A percentile compares a stretch with the other conserved stretches of the same genome.
These are phyloP conservation scores for Euura lappo DNA, from an alignment of 1,140 invertebrate genomes.

Conservation along the genomic window DNA sequence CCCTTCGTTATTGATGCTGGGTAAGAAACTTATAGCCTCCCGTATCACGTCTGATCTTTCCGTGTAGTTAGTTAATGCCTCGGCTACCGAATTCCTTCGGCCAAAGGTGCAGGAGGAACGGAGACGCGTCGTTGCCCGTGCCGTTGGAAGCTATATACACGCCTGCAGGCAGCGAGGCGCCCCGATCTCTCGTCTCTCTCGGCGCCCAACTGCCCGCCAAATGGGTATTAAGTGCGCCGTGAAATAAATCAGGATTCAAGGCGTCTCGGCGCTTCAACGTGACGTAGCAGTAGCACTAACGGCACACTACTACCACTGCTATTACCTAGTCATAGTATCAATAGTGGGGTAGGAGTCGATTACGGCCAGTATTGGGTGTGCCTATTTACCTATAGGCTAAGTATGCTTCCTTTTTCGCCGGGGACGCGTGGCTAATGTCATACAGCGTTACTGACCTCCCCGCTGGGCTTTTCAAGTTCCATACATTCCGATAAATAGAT, in stretches of 20 bases:
- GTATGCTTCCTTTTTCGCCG: too few species aligned
- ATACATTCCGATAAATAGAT: too few species aligned
- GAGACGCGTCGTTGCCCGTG: constrained; percentile 3
- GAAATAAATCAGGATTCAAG: constrained; percentile 7
- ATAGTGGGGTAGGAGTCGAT: too few species aligned
- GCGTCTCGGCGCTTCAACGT: neutral
- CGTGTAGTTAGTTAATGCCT: constrained; percentile 5
- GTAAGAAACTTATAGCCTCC: neutral
- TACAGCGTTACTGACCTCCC: too few species aligned
- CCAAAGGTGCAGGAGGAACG: neutral
- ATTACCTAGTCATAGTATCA: too few species aligned
- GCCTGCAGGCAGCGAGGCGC: neutral
- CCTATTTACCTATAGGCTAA: too few species aligned
- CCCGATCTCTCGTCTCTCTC: constrained; percentile 3
- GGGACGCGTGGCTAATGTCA: too few species aligned
- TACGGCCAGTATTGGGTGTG: too few species aligned
- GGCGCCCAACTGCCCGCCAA: neutral
- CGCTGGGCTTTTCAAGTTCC: too few species aligned
- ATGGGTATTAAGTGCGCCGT: constrained; percentile 1
- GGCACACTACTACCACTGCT: too few species aligned
- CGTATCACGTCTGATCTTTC: neutral
- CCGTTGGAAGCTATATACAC: constrained; percentile 1
- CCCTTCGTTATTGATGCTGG: neutral
- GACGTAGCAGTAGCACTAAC: neutral
- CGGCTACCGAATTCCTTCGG: constrained; percentile 3